phyloP scores from a whole-genome alignment of 1,140 invertebrate genomes.

The Nixonia krombeini region DNA sequence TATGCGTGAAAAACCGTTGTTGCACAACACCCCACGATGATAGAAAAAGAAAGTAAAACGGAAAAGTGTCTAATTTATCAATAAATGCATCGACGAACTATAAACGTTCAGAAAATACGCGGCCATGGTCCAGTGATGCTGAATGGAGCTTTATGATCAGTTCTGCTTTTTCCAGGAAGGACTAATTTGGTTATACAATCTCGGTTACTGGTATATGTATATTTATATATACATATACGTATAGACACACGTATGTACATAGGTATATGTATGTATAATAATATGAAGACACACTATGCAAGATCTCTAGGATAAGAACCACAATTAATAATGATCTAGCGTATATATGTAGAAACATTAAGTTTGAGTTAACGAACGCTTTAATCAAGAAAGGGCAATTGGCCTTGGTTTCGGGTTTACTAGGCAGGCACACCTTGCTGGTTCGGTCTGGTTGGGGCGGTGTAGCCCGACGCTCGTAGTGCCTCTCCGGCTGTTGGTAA shows the following conservation, averaged over 20 bases:
- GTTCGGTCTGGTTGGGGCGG: conserved; percentile 72
- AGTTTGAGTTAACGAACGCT: conserved; percentile 71
- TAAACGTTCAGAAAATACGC: background rate
- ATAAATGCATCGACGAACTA: background rate
- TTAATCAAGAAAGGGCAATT: conserved; percentile 69
- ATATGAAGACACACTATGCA: conserved; percentile 60
- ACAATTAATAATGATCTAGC: conserved; percentile 62
- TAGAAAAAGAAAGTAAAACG: background rate
- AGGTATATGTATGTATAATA: no score
- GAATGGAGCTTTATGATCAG: conserved; percentile 49
- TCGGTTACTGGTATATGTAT: conserved; percentile 43
- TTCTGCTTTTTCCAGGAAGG: conserved; percentile 52
- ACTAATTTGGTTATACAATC: conserved; percentile 48
- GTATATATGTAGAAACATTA: conserved; percentile 68
- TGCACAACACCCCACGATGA: background rate
- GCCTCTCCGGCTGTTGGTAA: conserved; percentile 72
- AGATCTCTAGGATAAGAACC: conserved; percentile 56
- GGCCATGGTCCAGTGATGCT: background rate
- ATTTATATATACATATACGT: conserved; percentile 35
- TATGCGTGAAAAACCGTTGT: background rate
- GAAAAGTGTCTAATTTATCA: no score
- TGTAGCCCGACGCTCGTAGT: conserved; percentile 72
- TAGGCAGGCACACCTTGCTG: conserved; percentile 72
- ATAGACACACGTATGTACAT: conserved; percentile 34
- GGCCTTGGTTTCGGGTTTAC: conserved; percentile 69